Evolutionary conservation across 2,888 invertebrate genomes (phyloP), one percentile per base, ranked within the genome.

Genomic region (Sarcophaga caerulescens): DNA sequence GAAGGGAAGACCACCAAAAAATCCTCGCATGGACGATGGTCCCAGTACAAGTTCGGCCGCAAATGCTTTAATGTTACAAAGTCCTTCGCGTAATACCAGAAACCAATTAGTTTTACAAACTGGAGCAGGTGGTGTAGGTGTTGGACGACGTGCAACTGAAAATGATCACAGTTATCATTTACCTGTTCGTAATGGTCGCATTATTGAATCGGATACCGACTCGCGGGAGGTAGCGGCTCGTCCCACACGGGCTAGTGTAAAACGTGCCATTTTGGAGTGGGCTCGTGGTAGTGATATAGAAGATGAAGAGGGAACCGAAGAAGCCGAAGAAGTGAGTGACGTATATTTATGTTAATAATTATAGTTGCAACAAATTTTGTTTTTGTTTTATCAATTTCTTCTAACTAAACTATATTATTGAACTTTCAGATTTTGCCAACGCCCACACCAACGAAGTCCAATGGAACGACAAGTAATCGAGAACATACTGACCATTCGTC

Each of bases 111-210:
- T 88, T 23, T 89, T 88, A 23, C 88, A 82, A 66, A 59, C 78
- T 19, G 70, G 69, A 0, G 10, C 68, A 21, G 21, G 77, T 17
- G 81, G 76, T 3, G 69, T 77, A 11, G 81, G 81, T 8, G 88
- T 80, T 4, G 84, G 87, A 19, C 89, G 90, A 14, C 89, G 90
- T 70, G 90, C 91, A 3, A 89, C 92, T 45, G 93, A 93, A 85
- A 92, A 92, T 62, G 93, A 93, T 88, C 93, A 93, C 78, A 93
- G 93, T 88, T 93, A 93, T 87, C 93, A 93, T 87, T 87, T 93
- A 71, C 91, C 89, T 89, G 45, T 91, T 89, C 71, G 91, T 89
- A 89, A 91, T 90, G 88, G 91, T 8, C 91, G 92, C 14, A 89
- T 92, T 57, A 89, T 90, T 3, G 93, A 92, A 71, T 93, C 93